Conservation (phyloP, 2,113 vertebrate genomes). For the Alouatta palliata region DNA sequence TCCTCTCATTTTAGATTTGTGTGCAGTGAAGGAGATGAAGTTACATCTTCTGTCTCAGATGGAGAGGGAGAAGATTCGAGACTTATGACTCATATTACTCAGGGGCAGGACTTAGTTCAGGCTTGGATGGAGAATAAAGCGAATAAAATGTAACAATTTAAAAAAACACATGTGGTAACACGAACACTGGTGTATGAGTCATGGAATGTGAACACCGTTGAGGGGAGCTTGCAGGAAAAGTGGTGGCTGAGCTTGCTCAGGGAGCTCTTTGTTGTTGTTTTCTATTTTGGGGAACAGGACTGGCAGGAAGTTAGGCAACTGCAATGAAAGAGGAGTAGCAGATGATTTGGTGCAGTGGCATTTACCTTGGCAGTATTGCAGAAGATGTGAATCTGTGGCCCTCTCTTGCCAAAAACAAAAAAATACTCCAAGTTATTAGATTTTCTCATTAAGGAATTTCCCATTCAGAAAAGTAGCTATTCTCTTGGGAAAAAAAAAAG, state of each 20-base stretch:
- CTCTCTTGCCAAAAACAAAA: background rate
- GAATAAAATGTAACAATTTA: background rate
- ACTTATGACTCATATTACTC: background rate
- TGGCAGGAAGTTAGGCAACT: background rate
- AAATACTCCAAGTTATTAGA: background rate
- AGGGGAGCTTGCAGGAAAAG: background rate
- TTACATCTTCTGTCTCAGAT: background rate
- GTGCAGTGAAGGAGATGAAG: background rate
- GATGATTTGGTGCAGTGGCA: background rate
- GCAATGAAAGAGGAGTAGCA: background rate
- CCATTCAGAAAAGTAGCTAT: constrained; percentile 5
- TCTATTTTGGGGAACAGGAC: background rate
- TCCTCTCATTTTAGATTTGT: background rate
- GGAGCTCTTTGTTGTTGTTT: background rate
- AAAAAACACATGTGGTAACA: background rate
- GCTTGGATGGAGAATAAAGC: background rate
- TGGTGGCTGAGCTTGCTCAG: background rate
- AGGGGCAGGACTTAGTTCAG: background rate
- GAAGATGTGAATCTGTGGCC: background rate
- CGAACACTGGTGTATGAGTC: background rate
- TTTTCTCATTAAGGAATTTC: background rate
- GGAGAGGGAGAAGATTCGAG: background rate
- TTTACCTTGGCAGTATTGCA: background rate
- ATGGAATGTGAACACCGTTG: background rate
- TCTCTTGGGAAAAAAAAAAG: background rate